These are phyloP conservation scores for Aspidiotus rigidus DNA, from an alignment of 2,888 invertebrate species.

Conservation along the genomic window DNA sequence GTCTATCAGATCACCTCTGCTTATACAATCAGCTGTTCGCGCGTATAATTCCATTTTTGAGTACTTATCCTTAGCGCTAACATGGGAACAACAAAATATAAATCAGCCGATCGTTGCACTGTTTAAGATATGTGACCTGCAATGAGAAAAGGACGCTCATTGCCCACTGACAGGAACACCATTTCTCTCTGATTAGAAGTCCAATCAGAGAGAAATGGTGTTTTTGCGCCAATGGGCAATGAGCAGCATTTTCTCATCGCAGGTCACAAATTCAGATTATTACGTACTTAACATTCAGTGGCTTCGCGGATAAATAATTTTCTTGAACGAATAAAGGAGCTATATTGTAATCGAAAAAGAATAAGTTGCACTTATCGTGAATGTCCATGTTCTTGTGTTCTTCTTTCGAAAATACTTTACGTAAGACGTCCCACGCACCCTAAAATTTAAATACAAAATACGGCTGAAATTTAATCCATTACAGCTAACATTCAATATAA, in stretches of 20 bases:
- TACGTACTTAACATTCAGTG: conserved; percentile 58
- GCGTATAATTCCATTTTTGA: conserved; percentile 61
- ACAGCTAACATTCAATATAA: too few species aligned
- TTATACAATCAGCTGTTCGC: conserved; percentile 74
- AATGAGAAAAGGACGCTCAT: too few species aligned
- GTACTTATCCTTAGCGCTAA: conserved; percentile 37
- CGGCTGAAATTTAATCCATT: not conserved
- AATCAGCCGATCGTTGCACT: not conserved
- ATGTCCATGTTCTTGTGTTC: conserved; percentile 70
- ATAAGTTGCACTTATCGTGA: conserved; percentile 76
- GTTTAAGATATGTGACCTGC: too few species aligned
- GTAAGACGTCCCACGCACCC: conserved; percentile 90
- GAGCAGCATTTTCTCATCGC: not conserved
- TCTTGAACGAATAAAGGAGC: conserved; percentile 97
- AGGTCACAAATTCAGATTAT: not conserved
- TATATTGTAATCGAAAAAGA: conserved; percentile 94
- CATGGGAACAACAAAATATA: not conserved
- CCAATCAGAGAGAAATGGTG: too few species aligned
- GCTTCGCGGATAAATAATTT: conserved; percentile 79
- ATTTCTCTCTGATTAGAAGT: too few species aligned
- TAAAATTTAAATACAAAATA: conserved; percentile 41
- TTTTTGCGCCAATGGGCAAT: too few species aligned
- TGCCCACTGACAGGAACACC: too few species aligned
- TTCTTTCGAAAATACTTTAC: conserved; percentile 73
- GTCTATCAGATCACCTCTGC: conserved; percentile 76